Percentiles rank a stretch among this genome's conserved stretches.
phyloP scores from a whole-genome alignment of 2,113 vertebrate genomes.

The Piaya cayana region DNA sequence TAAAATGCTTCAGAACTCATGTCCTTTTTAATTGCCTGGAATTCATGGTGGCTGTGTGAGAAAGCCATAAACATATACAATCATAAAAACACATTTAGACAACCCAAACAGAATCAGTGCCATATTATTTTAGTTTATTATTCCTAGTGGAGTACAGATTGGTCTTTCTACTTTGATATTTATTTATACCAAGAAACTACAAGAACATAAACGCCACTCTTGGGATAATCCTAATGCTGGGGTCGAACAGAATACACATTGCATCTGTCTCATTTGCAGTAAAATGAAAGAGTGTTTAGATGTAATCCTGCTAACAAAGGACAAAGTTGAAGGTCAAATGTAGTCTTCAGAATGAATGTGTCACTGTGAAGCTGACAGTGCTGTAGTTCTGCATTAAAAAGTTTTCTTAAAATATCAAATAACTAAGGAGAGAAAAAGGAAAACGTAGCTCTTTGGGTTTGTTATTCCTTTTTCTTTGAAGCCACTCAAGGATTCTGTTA shows the following conservation, averaged over 20 bases:
- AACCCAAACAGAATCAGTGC: slow-evolving; percentile 79
- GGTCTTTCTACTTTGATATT: slow-evolving; percentile 78
- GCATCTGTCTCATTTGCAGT: slow-evolving; percentile 74
- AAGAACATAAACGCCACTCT: slow-evolving; percentile 79
- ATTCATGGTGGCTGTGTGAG: slow-evolving; percentile 76
- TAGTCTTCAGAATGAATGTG: slow-evolving; percentile 40
- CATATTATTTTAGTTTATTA: slow-evolving; percentile 84
- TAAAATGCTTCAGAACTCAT: slow-evolving; percentile 70
- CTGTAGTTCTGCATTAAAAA: slow-evolving; percentile 11
- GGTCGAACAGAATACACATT: slow-evolving; percentile 50
- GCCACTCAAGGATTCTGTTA: slow-evolving; percentile 49
- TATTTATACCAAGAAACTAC: slow-evolving; percentile 79
- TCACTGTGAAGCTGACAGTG: slow-evolving; percentile 14
- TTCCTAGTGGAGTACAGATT: slow-evolving; percentile 74
- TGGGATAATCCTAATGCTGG: slow-evolving; percentile 74
- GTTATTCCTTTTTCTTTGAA: slow-evolving; percentile 54
- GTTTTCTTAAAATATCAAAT: slow-evolving; percentile 34
- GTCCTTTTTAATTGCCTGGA: slow-evolving; percentile 77
- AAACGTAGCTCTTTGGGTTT: background rate
- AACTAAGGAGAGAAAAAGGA: background rate
- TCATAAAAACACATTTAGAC: slow-evolving; percentile 81
- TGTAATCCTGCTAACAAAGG: slow-evolving; percentile 68
- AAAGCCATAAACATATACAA: slow-evolving; percentile 78
- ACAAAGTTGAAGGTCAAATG: slow-evolving; percentile 77
- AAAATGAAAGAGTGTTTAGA: slow-evolving; percentile 65